These are phyloP conservation scores for Herpetotheres cachinnans DNA, from an alignment of 2,113 vertebrate species.

Conservation along the genomic window DNA sequence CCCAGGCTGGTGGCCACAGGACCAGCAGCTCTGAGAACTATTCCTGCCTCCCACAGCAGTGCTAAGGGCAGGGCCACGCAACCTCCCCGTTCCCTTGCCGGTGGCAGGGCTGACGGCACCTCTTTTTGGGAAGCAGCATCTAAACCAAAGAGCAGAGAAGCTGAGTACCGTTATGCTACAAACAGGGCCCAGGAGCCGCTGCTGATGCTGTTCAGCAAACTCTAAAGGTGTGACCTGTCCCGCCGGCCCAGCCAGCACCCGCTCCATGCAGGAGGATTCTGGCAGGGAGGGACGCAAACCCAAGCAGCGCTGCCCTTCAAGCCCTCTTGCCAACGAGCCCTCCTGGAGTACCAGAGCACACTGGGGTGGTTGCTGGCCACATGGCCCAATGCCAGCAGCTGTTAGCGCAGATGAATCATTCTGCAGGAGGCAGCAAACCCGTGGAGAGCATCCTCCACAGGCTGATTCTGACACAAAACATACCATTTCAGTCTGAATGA, in stretches of 20 bases:
- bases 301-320: neutral
- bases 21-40: neutral
- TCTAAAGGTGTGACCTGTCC: accelerated
- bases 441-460: neutral
- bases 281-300: neutral
- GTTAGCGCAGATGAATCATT: accelerated
- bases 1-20: neutral
- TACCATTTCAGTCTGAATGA: accelerated
- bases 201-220: too few species aligned
- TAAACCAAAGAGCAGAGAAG: neutral
- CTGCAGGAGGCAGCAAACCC: neutral
- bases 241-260: accelerated
- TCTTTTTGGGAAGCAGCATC: neutral
- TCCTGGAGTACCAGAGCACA: neutral
- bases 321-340: neutral
- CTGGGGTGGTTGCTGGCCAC: accelerated
- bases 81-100: accelerated
- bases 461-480: neutral
- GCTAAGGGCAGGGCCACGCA: too few species aligned
- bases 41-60: neutral
- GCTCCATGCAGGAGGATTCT: neutral
- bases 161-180: accelerated
- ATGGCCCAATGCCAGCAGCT: neutral
- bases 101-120: too few species aligned
- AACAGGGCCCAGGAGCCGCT: neutral